Conservation (phyloP, 2,797 vertebrate genomes). For the Tokudaia muenninki region DNA sequence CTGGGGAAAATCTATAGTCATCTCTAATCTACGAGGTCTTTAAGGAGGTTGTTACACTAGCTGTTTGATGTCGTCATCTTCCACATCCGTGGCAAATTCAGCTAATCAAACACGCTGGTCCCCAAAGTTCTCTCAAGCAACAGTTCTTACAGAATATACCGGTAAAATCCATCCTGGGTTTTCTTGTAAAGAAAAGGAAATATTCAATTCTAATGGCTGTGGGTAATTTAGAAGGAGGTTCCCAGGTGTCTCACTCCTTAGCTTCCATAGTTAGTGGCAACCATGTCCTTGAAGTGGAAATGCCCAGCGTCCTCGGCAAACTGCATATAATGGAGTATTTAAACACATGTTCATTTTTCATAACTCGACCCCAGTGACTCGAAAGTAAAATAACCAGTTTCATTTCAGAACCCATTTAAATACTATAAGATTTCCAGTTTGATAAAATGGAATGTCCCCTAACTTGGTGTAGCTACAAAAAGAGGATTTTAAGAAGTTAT, state of each 20-base stretch:
- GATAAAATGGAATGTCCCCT: neutral
- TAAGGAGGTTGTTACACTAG: constrained; percentile 76
- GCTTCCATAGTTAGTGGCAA: neutral
- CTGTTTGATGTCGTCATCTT: constrained; percentile 81
- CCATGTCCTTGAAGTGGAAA: neutral
- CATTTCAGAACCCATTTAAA: constrained; percentile 1
- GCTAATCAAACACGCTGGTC: constrained; percentile 61
- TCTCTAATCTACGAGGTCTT: constrained; percentile 81
- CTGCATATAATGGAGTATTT: neutral
- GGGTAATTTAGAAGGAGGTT: constrained; percentile 33
- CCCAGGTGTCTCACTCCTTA: neutral
- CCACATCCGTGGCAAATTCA: constrained; percentile 66
- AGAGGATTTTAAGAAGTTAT: neutral
- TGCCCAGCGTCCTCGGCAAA: neutral
- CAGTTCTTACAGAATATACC: neutral
- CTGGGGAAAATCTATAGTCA: constrained; percentile 83
- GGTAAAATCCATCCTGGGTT: constrained; percentile 38
- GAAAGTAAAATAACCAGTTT: constrained; percentile 6
- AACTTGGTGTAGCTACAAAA: neutral
- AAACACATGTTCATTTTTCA: neutral
- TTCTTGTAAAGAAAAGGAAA: constrained; percentile 47
- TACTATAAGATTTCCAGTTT: constrained; percentile 22
- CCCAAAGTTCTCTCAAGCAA: constrained; percentile 57
- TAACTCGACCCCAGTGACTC: neutral
- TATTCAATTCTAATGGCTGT: constrained; percentile 5